phyloP scores from a whole-genome alignment of 2,888 invertebrate genomes.

The Trissonchulus sp. region DNA sequence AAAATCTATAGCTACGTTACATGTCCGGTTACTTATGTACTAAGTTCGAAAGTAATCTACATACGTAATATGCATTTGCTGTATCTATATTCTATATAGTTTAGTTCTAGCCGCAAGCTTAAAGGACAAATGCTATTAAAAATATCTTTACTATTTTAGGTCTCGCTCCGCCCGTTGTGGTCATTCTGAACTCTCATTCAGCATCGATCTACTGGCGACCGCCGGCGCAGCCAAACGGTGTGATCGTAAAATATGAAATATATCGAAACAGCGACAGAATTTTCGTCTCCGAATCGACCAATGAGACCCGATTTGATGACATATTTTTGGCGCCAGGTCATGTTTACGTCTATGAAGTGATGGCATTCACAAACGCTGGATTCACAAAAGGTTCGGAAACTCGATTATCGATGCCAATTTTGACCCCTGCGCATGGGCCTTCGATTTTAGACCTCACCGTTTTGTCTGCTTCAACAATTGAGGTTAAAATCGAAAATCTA shows the following conservation, averaged over 20 bases:
- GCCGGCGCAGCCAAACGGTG: not conserved
- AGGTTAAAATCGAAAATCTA: constrained; percentile 5
- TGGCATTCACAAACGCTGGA: not conserved
- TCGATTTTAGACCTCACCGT: not conserved
- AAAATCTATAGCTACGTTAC: too few species aligned
- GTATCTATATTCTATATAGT: too few species aligned
- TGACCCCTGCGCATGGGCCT: not conserved
- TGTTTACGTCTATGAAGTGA: not conserved
- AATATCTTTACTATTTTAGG: not conserved
- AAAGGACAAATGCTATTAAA: too few species aligned
- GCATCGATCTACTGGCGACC: not conserved
- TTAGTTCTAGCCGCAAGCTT: too few species aligned
- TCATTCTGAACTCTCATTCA: constrained; percentile 5
- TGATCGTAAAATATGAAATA: not conserved
- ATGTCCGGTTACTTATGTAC: too few species aligned
- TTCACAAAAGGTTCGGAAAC: not conserved
- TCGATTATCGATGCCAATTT: constrained; percentile 5
- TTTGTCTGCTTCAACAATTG: not conserved
- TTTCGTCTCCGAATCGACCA: not conserved
- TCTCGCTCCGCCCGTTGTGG: not conserved
- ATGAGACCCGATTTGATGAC: not conserved
- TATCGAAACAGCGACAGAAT: not conserved
- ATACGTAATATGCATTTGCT: too few species aligned
- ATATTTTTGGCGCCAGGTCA: constrained; percentile 3
- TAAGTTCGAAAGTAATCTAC: too few species aligned